These are phyloP conservation scores for Lagorchestes hirsutus DNA, from an alignment of 2,797 vertebrate genomes.

Conservation along the genomic window DNA sequence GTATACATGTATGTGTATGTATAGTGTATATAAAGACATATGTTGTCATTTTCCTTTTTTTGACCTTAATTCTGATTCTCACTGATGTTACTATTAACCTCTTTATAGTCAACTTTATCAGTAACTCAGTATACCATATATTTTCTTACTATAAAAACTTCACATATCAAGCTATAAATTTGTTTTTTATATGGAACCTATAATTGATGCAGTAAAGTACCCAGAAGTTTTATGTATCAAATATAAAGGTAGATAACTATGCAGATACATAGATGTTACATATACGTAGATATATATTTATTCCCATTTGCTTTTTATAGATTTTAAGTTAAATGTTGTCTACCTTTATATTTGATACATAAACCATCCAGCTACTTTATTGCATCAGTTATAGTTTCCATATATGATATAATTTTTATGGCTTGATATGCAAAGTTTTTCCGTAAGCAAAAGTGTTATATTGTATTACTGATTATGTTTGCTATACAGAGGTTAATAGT, in stretches of 20 bases:
- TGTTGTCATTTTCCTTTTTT: conserved; percentile 58
- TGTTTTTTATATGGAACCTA: conserved; percentile 64
- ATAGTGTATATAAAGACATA: not conserved
- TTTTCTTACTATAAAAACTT: conserved; percentile 67
- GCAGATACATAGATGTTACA: no score
- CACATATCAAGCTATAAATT: conserved; percentile 57
- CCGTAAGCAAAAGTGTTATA: conserved; percentile 49
- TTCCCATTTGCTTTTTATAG: no score
- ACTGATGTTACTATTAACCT: conserved; percentile 64
- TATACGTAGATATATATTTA: no score
- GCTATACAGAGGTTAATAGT: conserved; percentile 64
- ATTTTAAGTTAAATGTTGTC: not conserved
- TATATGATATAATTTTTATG: conserved; percentile 56
- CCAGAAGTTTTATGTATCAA: not conserved
- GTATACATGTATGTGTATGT: no score
- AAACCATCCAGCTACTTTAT: not conserved
- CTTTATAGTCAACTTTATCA: conserved; percentile 57
- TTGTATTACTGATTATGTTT: conserved; percentile 65
- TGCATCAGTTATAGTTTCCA: conserved; percentile 53
- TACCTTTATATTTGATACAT: not conserved
- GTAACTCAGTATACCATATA: conserved; percentile 57
- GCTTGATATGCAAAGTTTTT: conserved; percentile 66
- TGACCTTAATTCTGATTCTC: conserved; percentile 71
- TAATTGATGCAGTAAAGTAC: not conserved
- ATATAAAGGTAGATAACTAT: not conserved